phyloP scores from a whole-genome alignment of 2,888 invertebrate genomes.

The Cabera pusaria region DNA sequence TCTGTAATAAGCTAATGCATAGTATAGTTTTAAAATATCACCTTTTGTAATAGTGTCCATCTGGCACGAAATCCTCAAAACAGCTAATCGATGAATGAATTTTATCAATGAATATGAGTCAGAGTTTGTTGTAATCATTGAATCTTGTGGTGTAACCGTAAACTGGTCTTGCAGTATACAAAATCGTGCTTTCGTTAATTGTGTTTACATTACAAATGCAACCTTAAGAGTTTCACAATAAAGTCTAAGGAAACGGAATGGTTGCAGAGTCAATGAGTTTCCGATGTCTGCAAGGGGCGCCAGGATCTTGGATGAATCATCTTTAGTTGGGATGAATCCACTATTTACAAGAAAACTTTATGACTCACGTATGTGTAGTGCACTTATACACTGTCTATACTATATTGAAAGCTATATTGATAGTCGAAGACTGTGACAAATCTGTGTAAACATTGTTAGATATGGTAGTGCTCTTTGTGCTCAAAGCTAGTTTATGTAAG shows the following conservation, averaged over 20 bases:
- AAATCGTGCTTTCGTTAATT: background rate
- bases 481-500: slow-evolving; percentile 3
- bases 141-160: slow-evolving; percentile 4
- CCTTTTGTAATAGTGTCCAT: no score
- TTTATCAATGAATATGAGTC: slow-evolving; percentile 25
- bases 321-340: slow-evolving; percentile 41
- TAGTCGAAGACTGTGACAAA: no score
- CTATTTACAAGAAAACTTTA: slow-evolving; percentile 42
- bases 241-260: no score
- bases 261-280: no score
- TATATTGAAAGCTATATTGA: no score
- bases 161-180: slow-evolving; percentile 5
- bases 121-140: background rate
- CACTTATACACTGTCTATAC: no score
- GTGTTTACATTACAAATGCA: no score
- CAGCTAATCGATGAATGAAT: slow-evolving; percentile 11
- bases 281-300: slow-evolving; percentile 25
- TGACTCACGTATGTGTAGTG: slow-evolving; percentile 46
- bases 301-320: slow-evolving; percentile 37
- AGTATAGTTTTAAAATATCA: no score
- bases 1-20: no score
- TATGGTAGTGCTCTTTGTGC: slow-evolving; percentile 11
- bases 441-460: slow-evolving; percentile 17
- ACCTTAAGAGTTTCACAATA: no score
- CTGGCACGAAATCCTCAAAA: no score